phyloP scores from a whole-genome alignment of 2,113 vertebrate genomes.

The Pachyramphus minor region DNA sequence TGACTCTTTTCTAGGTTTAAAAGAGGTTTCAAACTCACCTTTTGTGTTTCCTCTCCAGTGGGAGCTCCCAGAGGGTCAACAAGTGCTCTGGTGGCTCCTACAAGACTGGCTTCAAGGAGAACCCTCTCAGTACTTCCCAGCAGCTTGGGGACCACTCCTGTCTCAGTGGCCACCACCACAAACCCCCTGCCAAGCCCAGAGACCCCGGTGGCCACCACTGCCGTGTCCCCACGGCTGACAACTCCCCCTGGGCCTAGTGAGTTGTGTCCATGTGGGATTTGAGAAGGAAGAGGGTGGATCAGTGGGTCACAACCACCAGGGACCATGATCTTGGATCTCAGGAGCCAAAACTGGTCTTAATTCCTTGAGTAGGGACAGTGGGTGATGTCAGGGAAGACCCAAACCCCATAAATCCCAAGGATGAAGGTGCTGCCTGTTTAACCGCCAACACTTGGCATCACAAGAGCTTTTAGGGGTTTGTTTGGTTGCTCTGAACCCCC shows the following conservation, averaged over 20 bases:
- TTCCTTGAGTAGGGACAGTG: not conserved
- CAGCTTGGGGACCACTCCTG: not conserved
- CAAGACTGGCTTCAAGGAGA: accelerated
- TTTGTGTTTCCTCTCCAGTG: not conserved
- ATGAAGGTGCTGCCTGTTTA: not conserved
- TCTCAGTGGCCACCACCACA: not conserved
- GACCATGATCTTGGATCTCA: not conserved
- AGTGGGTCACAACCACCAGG: no score
- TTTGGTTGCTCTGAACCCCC: not conserved
- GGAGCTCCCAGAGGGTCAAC: not conserved
- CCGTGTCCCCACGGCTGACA: accelerated
- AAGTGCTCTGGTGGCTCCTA: accelerated
- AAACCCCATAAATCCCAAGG: not conserved
- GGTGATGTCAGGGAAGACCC: not conserved
- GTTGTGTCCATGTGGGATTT: not conserved
- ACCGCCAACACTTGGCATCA: accelerated
- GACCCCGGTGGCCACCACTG: not conserved
- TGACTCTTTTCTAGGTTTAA: not conserved
- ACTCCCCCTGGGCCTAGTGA: constrained; percentile 27
- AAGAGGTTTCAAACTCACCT: not conserved
- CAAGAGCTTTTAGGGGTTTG: not conserved
- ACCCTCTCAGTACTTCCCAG: accelerated
- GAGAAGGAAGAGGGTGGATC: no score
- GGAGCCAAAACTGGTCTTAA: not conserved
- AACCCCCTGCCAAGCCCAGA: not conserved